These are phyloP conservation scores for Desmophyllum pertusum DNA, from an alignment of 92 coral and sea anemone species.

Conservation along the genomic window DNA sequence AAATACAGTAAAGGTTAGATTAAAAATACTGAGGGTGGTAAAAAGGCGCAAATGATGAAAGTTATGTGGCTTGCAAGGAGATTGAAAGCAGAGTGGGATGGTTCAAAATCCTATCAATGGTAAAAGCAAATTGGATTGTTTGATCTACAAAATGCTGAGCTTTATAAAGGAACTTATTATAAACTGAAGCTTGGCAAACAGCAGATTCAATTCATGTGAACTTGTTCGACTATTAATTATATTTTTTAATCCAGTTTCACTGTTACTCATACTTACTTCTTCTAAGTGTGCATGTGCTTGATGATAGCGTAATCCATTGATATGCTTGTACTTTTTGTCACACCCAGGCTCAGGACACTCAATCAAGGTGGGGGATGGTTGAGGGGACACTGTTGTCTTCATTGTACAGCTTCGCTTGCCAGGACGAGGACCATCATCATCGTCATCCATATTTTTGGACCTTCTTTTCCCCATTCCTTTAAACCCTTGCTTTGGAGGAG, in stretches of 20 bases:
- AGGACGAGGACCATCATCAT: constrained; percentile 91
- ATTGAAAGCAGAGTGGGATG: too few relatives aligned
- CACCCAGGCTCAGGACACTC: constrained; percentile 98
- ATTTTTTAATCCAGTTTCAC: neutral
- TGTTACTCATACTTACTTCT: constrained; percentile 1
- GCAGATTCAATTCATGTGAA: neutral
- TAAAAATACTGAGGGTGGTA: too few relatives aligned
- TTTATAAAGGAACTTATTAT: too few relatives aligned
- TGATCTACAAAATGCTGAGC: neutral
- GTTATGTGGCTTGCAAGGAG: too few relatives aligned
- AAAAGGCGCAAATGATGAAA: too few relatives aligned
- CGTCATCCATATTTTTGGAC: constrained; percentile 79
- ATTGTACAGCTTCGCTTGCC: constrained; percentile 96
- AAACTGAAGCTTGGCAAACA: neutral
- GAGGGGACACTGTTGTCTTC: constrained; percentile 89
- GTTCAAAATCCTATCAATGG: too few relatives aligned
- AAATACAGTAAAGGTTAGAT: too few relatives aligned
- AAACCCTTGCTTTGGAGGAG: constrained; percentile 61
- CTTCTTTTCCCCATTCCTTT: constrained; percentile 67
- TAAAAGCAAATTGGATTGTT: too few relatives aligned
- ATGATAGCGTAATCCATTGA: constrained; percentile 95
- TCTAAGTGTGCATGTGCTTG: constrained; percentile 99
- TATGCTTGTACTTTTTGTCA: constrained; percentile 95
- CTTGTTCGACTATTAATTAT: neutral
- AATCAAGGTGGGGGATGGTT: constrained; percentile 95